Conservation (phyloP, 2,797 vertebrate species). For the Poecilia velifera region DNA sequence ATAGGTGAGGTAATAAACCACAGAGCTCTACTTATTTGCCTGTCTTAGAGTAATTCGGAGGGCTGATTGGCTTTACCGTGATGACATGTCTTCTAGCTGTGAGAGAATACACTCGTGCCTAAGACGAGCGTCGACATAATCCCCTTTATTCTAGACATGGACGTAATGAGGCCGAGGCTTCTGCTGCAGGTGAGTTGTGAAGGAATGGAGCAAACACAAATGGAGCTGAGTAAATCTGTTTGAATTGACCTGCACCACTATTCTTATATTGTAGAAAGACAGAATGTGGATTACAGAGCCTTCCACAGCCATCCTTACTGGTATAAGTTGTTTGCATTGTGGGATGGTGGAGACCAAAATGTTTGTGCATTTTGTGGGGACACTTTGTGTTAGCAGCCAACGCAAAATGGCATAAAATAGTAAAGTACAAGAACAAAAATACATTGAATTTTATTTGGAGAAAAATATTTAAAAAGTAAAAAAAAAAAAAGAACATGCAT, state of each 20-base stretch:
- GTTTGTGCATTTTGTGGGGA: background rate
- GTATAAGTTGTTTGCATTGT: background rate
- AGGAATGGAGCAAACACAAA: constrained; percentile 31
- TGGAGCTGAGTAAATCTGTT: constrained; percentile 8
- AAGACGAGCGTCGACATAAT: constrained; percentile 66
- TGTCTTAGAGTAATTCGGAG: constrained; percentile 35
- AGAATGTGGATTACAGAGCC: background rate
- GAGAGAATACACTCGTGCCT: constrained; percentile 53
- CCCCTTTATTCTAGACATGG: constrained; percentile 60
- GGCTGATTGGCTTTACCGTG: constrained; percentile 50
- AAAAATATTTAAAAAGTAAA: background rate
- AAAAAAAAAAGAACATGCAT: background rate
- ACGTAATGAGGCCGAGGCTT: constrained; percentile 51
- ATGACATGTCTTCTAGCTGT: constrained; percentile 33
- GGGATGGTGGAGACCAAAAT: background rate
- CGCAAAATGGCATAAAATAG: background rate
- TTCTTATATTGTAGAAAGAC: too few relatives aligned
- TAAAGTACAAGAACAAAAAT: background rate
- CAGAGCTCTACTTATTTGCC: constrained; percentile 39
- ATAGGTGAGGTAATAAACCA: constrained; percentile 48
- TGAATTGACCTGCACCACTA: background rate
- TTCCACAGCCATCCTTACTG: background rate
- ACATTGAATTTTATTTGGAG: background rate
- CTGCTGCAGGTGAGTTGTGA: constrained; percentile 51
- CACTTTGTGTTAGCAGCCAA: background rate